These are phyloP conservation scores for Galbula dea DNA, from an alignment of 2,113 vertebrate genomes.

Conservation along the genomic window DNA sequence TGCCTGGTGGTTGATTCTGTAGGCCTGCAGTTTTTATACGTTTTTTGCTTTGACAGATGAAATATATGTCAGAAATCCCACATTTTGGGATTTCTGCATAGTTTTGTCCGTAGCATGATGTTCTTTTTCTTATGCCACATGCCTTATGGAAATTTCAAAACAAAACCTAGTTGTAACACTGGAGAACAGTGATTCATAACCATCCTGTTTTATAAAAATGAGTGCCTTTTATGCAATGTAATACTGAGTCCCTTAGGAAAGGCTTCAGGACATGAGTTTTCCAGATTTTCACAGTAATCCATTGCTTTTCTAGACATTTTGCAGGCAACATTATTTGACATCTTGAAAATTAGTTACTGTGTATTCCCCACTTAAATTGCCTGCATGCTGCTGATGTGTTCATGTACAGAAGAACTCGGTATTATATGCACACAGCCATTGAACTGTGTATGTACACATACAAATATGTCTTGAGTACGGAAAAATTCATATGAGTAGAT, in stretches of 20 bases:
- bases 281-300: not conserved
- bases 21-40: not conserved
- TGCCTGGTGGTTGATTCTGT: not conserved
- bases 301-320: not conserved
- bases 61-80: not conserved
- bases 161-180: not conserved
- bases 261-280: not conserved
- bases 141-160: not conserved
- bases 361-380: not conserved
- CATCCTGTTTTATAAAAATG: not conserved
- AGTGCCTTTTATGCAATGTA: not conserved
- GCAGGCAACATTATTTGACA: not conserved
- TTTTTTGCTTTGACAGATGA: not conserved
- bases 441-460: not conserved
- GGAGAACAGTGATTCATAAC: not conserved
- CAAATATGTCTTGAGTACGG: not conserved
- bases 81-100: not conserved
- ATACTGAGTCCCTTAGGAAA: not conserved
- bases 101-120: not conserved
- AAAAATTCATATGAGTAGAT: not conserved
- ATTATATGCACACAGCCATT: not conserved
- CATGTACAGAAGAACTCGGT: not conserved
- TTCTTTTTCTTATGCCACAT: not conserved
- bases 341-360: not conserved
- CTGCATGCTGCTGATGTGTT: not conserved